These are phyloP conservation scores for Dendrocincla tyrannina DNA, from an alignment of 2,797 vertebrate species.

Conservation along the genomic window DNA sequence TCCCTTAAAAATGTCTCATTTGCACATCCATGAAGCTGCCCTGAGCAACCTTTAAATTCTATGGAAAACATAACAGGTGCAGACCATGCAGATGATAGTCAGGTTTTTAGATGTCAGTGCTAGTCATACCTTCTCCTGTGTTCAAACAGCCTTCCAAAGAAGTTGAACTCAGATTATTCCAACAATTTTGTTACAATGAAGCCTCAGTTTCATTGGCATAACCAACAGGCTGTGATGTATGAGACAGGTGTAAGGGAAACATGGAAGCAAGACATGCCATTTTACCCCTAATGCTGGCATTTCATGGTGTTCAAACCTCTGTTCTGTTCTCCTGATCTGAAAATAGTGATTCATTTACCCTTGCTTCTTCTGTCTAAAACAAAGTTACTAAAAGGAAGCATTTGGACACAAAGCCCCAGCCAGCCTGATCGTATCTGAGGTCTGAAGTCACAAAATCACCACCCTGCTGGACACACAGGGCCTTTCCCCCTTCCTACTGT, in stretches of 20 bases:
- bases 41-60: not conserved
- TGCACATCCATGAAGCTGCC: not conserved
- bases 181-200: not conserved
- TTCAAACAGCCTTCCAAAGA: not conserved
- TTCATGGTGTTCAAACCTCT: not conserved
- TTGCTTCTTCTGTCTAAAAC: not conserved
- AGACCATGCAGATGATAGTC: not conserved
- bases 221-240: not conserved
- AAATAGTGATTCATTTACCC: not conserved
- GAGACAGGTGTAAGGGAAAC: not conserved
- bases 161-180: not conserved
- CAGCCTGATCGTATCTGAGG: not conserved
- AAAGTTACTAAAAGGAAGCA: not conserved
- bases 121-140: not conserved
- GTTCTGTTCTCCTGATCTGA: not conserved
- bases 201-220: not conserved
- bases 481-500: accelerated
- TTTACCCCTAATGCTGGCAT: not conserved
- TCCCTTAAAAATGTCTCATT: not conserved
- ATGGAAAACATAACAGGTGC: not conserved
- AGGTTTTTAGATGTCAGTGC: not conserved
- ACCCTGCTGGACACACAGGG: not conserved
- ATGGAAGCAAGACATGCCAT: not conserved
- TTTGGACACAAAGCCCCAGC: not conserved
- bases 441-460: not conserved